phyloP scores from a whole-genome alignment of 2,888 invertebrate genomes.

The Embidobia sp. region DNA sequence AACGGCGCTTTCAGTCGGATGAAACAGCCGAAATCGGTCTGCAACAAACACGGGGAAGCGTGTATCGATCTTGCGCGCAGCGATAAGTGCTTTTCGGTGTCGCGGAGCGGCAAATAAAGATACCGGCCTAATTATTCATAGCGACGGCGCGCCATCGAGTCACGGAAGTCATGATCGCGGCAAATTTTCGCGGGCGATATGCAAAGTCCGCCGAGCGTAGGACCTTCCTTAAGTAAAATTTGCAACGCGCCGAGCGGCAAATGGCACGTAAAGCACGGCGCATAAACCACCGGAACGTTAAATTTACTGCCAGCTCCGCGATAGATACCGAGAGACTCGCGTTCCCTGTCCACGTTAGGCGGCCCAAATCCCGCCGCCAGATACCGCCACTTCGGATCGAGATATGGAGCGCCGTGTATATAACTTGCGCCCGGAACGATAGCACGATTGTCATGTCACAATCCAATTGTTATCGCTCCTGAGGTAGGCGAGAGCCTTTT shows the following conservation, averaged over 20 bases:
- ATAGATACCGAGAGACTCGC: constrained; percentile 51
- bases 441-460: constrained; percentile 33
- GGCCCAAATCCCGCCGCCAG: constrained; percentile 24
- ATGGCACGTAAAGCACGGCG: constrained; percentile 53
- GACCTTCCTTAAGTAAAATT: constrained; percentile 61
- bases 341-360: constrained; percentile 41
- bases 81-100: constrained; percentile 14
- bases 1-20: constrained; percentile 26
- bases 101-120: neutral
- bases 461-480: constrained; percentile 32
- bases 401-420: constrained; percentile 4
- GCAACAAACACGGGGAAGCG: too few relatives aligned
- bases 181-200: constrained; percentile 37
- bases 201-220: constrained; percentile 46
- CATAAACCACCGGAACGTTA: constrained; percentile 57
- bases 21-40: too few relatives aligned
- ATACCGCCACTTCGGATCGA: constrained; percentile 32
- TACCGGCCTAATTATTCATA: constrained; percentile 33
- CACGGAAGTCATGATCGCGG: constrained; percentile 23
- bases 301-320: constrained; percentile 58
- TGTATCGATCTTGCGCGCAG: too few relatives aligned
- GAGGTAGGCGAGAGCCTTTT: too few relatives aligned
- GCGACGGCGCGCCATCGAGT: constrained; percentile 13
- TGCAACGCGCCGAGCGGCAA: constrained; percentile 52
- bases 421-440: constrained; percentile 34